Conservation (phyloP, 2,888 invertebrate species). For the Drosophila yooni region DNA sequence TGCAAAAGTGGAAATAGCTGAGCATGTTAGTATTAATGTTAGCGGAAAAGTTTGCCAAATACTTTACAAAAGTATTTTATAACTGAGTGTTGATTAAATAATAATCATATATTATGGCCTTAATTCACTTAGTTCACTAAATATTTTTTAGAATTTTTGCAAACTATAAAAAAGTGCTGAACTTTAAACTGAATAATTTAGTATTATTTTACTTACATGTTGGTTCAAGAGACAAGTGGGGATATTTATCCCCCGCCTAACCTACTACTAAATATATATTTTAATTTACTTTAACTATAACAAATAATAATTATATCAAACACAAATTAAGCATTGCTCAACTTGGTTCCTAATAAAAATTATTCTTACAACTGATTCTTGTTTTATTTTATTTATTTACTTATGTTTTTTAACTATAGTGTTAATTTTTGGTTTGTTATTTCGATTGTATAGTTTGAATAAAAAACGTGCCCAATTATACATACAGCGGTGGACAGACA, state of each 20-base stretch:
- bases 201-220: not conserved
- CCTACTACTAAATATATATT: not conserved
- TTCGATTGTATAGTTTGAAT: not conserved
- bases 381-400: not conserved
- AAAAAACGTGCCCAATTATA: not conserved
- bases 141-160: not conserved
- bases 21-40: slow-evolving; percentile 73
- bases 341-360: not conserved
- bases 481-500: not conserved
- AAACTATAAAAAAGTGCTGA: not conserved
- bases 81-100: not conserved
- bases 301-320: not conserved
- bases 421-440: not conserved
- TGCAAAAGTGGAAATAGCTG: slow-evolving; percentile 10
- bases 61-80: not conserved
- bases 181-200: not conserved
- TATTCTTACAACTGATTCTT: not conserved
- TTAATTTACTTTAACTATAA: not conserved
- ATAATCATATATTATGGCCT: not conserved
- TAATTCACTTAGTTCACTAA: not conserved
- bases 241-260: not conserved
- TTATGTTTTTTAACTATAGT: not conserved
- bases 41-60: not conserved
- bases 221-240: not conserved
- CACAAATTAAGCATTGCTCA: not conserved